Conservation (phyloP, 2,888 invertebrate genomes). For the Aleiodes alternator region DNA sequence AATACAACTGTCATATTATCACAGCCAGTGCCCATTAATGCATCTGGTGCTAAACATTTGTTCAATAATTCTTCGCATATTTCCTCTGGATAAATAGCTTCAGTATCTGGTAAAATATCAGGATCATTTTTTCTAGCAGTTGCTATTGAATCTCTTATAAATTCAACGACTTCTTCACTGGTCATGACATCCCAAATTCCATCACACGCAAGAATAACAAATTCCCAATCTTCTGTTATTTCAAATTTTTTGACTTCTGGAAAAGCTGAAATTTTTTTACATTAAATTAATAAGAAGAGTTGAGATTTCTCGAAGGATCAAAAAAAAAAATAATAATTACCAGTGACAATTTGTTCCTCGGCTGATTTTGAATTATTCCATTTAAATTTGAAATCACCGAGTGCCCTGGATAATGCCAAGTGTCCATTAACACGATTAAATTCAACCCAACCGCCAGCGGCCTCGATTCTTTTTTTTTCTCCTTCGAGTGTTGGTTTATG, state of each 20-base stretch:
- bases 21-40: constrained; percentile 97
- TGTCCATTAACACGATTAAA: constrained; percentile 99
- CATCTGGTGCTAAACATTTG: constrained; percentile 96
- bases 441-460: constrained; percentile 98
- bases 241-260: constrained; percentile 92
- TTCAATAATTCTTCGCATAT: constrained; percentile 98
- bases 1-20: constrained; percentile 99
- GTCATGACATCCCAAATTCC: constrained; percentile 99
- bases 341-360: constrained; percentile 98
- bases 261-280: constrained; percentile 80
- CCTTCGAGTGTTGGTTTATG: constrained; percentile 96
- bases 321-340: constrained; percentile 77
- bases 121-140: constrained; percentile 52
- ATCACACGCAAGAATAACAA: constrained; percentile 97
- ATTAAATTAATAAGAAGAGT: no score
- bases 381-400: constrained; percentile 98
- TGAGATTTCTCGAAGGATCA: no score
- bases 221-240: constrained; percentile 94
- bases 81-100: constrained; percentile 91
- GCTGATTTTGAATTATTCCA: constrained; percentile 89
- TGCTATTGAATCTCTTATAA: constrained; percentile 87
- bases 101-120: constrained; percentile 73
- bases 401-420: constrained; percentile 94
- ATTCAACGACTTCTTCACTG: constrained; percentile 95
- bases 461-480: constrained; percentile 91